Percentiles rank a stretch among this genome's conserved stretches.
Evolutionary conservation across 2,113 vertebrate species (phyloP).

Genomic region (Candoia aspera): DNA sequence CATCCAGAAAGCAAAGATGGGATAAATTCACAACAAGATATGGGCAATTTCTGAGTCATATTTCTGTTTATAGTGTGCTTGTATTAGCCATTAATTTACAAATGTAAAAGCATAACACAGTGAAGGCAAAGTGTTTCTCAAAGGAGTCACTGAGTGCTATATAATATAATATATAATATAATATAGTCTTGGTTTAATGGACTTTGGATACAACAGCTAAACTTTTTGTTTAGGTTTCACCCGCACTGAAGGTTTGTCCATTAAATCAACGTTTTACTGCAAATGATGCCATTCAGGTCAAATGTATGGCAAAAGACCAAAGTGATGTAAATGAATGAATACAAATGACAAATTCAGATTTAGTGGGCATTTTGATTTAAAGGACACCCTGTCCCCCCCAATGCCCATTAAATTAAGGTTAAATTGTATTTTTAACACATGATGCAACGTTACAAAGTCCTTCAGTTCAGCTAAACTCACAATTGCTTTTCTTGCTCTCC

Average conservation of each 20-base stretch:
- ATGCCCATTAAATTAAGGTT: not conserved
- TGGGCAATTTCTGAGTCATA: not conserved
- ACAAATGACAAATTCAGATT: not conserved
- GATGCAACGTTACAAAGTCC: not conserved
- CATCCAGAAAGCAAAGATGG: not conserved
- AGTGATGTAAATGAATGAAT: not conserved
- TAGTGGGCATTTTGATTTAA: not conserved
- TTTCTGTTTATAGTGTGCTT: not conserved
- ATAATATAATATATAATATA: too few relatives aligned
- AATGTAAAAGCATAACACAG: not conserved
- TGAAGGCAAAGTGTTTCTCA: not conserved
- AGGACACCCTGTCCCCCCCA: not conserved
- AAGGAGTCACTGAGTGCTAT: not conserved
- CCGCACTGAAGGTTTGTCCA: not conserved
- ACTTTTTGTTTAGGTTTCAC: not conserved
- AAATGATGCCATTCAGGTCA: not conserved
- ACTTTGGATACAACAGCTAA: not conserved
- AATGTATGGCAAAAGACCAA: not conserved
- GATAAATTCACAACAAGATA: not conserved
- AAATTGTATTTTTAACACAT: not conserved
- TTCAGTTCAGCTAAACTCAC: not conserved
- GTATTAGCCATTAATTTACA: not conserved
- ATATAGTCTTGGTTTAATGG: not conserved
- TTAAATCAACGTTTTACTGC: not conserved
- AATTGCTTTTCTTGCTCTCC: not conserved